phyloP scores from a whole-genome alignment of 2,797 vertebrate species.

The Aplochiton taeniatus region DNA sequence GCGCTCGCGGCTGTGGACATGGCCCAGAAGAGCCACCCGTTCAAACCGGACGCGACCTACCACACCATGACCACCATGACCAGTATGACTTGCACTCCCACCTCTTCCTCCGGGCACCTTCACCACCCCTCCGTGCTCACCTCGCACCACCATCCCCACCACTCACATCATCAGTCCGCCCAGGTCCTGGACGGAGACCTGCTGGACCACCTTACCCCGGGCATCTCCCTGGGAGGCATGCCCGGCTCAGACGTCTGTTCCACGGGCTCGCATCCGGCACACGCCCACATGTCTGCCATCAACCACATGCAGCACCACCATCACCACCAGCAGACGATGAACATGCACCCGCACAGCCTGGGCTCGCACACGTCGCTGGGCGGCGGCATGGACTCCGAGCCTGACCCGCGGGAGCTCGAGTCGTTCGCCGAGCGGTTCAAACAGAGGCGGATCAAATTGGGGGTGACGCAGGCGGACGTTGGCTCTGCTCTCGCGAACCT shows the following conservation, averaged over 20 bases:
- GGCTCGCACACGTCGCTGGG: conserved; percentile 80
- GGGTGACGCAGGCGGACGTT: conserved; percentile 90
- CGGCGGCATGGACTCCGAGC: conserved; percentile 78
- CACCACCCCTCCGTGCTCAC: conserved; percentile 89
- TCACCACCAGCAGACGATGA: conserved; percentile 82
- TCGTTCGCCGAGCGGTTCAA: conserved; percentile 93
- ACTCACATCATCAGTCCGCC: conserved; percentile 78
- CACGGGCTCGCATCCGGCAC: conserved; percentile 80
- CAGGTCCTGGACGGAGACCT: conserved; percentile 88
- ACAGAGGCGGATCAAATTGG: conserved; percentile 89
- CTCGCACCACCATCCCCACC: conserved; percentile 78
- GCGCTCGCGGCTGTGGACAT: conserved; percentile 92
- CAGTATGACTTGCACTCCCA: conserved; percentile 89
- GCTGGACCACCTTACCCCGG: conserved; percentile 86
- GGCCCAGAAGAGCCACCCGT: conserved; percentile 88
- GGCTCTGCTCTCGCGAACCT: conserved; percentile 89
- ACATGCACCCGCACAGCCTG: conserved; percentile 84
- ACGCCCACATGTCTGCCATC: conserved; percentile 88
- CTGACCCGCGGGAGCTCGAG: conserved; percentile 89
- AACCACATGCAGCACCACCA: conserved; percentile 89
- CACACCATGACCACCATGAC: conserved; percentile 96
- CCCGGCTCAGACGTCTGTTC: conserved; percentile 84
- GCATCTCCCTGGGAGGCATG: conserved; percentile 84
- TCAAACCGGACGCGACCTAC: conserved; percentile 92
- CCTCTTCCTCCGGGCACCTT: conserved; percentile 86